Conservation (phyloP, 1,140 invertebrate genomes). For the Trichomalopsis sarcophagae region DNA sequence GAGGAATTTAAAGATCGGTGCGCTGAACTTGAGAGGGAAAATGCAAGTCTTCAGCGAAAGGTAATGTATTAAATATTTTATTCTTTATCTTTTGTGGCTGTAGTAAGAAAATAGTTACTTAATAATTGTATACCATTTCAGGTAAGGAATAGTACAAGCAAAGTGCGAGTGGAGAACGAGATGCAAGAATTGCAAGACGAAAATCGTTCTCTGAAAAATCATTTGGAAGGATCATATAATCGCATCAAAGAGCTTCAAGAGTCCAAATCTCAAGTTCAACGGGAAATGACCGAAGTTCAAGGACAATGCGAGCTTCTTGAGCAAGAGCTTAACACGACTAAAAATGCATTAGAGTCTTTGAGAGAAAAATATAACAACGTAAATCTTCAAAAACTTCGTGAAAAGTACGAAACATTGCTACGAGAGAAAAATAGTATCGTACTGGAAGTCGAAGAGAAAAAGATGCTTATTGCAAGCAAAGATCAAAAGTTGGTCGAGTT, state of each 20-base stretch:
- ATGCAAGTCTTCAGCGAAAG: constrained; percentile 55
- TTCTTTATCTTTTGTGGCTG: background rate
- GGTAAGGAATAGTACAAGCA: constrained; percentile 64
- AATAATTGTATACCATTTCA: constrained; percentile 40
- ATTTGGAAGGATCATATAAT: constrained; percentile 69
- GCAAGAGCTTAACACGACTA: constrained; percentile 59
- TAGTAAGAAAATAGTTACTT: background rate
- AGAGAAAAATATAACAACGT: constrained; percentile 51
- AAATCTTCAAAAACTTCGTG: constrained; percentile 42
- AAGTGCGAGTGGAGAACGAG: constrained; percentile 30
- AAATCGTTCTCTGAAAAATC: constrained; percentile 62
- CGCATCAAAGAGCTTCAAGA: constrained; percentile 64
- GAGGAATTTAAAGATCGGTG: constrained; percentile 55
- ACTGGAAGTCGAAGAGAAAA: constrained; percentile 60
- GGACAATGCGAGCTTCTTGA: constrained; percentile 51
- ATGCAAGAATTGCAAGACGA: constrained; percentile 59
- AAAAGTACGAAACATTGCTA: constrained; percentile 56
- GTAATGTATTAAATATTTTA: constrained; percentile 34
- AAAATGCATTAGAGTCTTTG: constrained; percentile 46
- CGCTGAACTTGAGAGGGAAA: constrained; percentile 57
- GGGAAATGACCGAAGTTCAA: constrained; percentile 57
- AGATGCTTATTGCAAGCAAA: constrained; percentile 51
- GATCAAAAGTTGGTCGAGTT: constrained; percentile 49
- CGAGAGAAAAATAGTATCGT: constrained; percentile 62
- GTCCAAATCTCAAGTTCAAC: constrained; percentile 59